Evolutionary conservation across 2,888 invertebrate genomes (phyloP).

Genomic region (Sinotaia quadrata): DNA sequence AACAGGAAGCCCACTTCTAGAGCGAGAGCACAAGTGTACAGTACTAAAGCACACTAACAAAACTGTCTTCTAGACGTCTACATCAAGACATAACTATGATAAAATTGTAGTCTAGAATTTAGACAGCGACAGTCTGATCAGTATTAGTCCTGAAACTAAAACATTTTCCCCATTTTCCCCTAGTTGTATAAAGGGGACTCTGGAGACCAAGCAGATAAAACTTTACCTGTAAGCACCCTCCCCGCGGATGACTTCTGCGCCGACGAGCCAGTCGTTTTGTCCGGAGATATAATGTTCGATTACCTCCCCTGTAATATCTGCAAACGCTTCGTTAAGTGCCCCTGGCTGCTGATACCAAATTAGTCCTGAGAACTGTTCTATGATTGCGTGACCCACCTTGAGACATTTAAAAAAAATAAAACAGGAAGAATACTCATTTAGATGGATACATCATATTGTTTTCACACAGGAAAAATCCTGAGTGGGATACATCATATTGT

Average conservation of each 20-base stretch:
- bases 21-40: no score
- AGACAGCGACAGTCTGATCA: no score
- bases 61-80: no score
- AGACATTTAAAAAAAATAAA: no score
- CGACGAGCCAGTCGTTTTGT: slow-evolving; percentile 34
- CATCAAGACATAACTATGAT: no score
- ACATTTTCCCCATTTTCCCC: no score
- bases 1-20: no score
- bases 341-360: slow-evolving; percentile 47
- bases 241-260: slow-evolving; percentile 30
- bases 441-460: background rate
- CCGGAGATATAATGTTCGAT: slow-evolving; percentile 37
- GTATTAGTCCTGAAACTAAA: no score
- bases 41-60: no score
- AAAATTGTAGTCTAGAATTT: no score
- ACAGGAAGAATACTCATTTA: background rate
- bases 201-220: no score
- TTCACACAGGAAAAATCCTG: background rate
- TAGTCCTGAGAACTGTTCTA: slow-evolving; percentile 45
- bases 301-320: slow-evolving; percentile 48
- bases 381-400: slow-evolving; percentile 46
- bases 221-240: slow-evolving; percentile 17
- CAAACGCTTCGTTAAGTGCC: slow-evolving; percentile 52
- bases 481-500: background rate
- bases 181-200: no score